Base-by-base conservation (phyloP, 1,140 invertebrate species). In the Gonatopus flavifemur region DNA sequence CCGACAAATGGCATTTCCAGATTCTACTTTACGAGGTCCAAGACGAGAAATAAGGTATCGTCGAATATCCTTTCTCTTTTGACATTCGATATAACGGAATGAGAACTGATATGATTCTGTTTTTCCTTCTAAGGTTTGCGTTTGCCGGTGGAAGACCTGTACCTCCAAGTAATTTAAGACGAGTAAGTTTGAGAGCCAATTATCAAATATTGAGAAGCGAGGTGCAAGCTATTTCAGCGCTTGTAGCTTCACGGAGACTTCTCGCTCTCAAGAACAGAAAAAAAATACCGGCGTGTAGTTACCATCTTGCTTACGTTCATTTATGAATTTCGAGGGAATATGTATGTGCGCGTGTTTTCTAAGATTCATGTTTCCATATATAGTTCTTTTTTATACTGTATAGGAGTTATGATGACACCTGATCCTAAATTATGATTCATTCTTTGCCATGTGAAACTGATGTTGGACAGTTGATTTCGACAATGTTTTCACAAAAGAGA, bases 131-230 rank as follows among this genome's bases (percentile, higher is more conserved):
- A 37, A 78, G 76, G 54, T 77, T 78, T 45, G 72, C 73, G 9
- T 77, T 78, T 42, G 70, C 72, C 48, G 76, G 76, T 40, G 70
- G 74, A 38, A 64, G 68, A 32, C 73, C 74, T 1, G 74, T 77
- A 9, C 68, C 76, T 38, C 62, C 71, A 3, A 73, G 56, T 44
- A 77, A 68, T 52, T 55, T 77, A 31, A 70, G 67, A 36, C 64
- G 75, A 3, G 64, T 69, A 5, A 74, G 69, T 64, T 61, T 77
- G 39, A 65, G 75, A 44, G 75, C 75, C 0, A 71, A 74, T 63
- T 77, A 77, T 49, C 73, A 78, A 55, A 72, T 77, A 57, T 51
- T 77, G 38, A 69, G 74, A 28, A 72, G 58, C 20, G 73, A 78
- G 43, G 57, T 68, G 28, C 64, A 65, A 36, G 75, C 74, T 1